Evolutionary conservation across 2,113 vertebrate species (phyloP), one percentile per base, ranked within the genome.

Genomic region (human): DNA sequence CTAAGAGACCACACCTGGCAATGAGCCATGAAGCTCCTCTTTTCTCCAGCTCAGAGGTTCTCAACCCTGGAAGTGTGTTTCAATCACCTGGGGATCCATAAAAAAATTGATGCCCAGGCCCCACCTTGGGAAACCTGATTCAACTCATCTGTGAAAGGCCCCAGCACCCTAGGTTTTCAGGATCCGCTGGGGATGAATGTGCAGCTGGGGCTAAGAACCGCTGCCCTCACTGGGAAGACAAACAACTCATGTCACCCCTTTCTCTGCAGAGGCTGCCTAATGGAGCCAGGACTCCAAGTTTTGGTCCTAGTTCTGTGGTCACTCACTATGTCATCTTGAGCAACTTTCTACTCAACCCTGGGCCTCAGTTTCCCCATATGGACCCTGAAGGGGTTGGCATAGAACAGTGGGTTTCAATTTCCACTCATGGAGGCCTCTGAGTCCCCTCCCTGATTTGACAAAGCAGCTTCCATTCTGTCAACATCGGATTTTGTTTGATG

Each of bases 401-500:
- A 50, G 48, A 32, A 43, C 38, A 22, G 13, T 6, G 59, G 20
- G 18, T 12, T 83, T 86, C 27, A 3, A 2, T 14, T 52, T 95
- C 35, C 70, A 32, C 14, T 73, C 23, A 0, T 1, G 4, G 70
- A 43, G 45, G 59, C 38, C 40, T 59, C 55, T 6, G 76, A 70
- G 23, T 16, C 17, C 17, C 52, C 3, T 38, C 45, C 55, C 25
- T 4, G 9, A 38, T 9, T 3, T 22, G 75, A 32, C 23, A n/a
- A n/a, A 35, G 45, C 32, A 52, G 18, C 55, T 11, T 2, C 22
- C n/a, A 1, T 8, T 55, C n/a, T 5, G 22, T 38, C n/a, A 1
- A 4, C 20, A 14, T 9, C 0, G 11, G 48, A 13, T 8, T 16
- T 10, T 38, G 2, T 16, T 11, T 4, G 52, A 2, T 0, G 48